These are phyloP conservation scores for Empidonax alnorum DNA, from an alignment of 2,113 vertebrate species.

Conservation along the genomic window DNA sequence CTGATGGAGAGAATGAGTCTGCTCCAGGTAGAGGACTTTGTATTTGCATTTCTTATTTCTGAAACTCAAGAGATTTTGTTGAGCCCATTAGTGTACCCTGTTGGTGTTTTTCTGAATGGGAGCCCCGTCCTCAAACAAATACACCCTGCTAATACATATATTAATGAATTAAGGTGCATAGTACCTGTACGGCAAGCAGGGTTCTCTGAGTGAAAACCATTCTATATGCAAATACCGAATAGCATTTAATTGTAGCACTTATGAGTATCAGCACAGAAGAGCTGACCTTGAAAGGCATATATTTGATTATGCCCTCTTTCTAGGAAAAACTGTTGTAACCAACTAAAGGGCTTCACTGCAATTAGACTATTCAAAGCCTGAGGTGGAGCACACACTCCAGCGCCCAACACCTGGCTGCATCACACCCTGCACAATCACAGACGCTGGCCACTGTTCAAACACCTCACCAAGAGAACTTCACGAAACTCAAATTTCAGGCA, in stretches of 20 bases:
- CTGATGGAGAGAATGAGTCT: neutral
- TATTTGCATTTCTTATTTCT: neutral
- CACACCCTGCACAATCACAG: neutral
- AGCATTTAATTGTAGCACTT: neutral
- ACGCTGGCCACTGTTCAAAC: fast-evolving
- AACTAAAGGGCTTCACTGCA: neutral
- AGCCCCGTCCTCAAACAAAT: neutral
- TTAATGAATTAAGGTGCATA: neutral
- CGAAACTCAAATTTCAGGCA: neutral
- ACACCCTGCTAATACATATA: neutral
- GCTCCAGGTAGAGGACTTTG: neutral
- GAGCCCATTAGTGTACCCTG: neutral
- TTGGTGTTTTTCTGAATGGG: neutral
- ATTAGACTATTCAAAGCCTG: neutral
- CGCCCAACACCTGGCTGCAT: neutral
- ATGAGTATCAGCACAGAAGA: neutral
- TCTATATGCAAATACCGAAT: neutral
- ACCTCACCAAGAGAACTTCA: neutral
- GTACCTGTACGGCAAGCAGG: neutral
- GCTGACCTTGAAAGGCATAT: neutral
- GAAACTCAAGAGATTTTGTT: neutral
- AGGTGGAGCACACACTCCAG: neutral
- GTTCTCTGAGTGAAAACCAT: neutral
- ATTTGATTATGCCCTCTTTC: neutral
- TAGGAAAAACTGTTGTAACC: neutral